Evolutionary conservation across 2,797 vertebrate species (phyloP).

Genomic region (Otus scops): DNA sequence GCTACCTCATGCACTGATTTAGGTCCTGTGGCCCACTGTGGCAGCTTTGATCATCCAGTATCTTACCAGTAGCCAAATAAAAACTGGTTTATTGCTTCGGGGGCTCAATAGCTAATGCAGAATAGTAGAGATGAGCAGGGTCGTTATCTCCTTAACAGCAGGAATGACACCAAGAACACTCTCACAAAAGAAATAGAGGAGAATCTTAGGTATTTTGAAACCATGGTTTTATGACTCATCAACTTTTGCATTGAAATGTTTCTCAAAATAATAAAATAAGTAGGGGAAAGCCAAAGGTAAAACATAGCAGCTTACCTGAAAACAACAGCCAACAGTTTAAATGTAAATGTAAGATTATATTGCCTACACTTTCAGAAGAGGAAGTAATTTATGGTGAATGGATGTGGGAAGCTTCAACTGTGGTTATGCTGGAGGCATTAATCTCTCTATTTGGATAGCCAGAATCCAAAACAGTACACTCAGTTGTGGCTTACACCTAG

Average conservation of each 20-base stretch:
- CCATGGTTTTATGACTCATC: background rate
- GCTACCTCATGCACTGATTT: rapidly evolving
- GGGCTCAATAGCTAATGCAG: background rate
- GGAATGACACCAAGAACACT: background rate
- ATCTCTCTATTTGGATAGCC: background rate
- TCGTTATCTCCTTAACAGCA: background rate
- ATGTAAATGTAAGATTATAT: background rate
- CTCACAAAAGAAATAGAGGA: background rate
- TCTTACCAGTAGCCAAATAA: background rate
- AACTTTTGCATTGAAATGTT: background rate
- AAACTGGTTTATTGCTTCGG: background rate
- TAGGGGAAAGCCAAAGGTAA: background rate
- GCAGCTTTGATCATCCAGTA: background rate
- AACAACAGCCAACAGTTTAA: background rate
- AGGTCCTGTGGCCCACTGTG: background rate
- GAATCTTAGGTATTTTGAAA: background rate
- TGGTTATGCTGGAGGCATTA: background rate
- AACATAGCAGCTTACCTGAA: background rate
- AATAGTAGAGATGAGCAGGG: background rate
- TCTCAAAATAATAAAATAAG: background rate
- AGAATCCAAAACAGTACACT: background rate
- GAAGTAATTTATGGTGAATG: background rate
- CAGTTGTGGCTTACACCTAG: background rate
- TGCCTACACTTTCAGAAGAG: background rate
- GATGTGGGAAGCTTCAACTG: background rate